A percentile compares a stretch with the other conserved stretches of the same genome.
These are phyloP conservation scores for Umimayanthus chanpuru DNA, from an alignment of 92 coral and sea anemone species.

Conservation along the genomic window DNA sequence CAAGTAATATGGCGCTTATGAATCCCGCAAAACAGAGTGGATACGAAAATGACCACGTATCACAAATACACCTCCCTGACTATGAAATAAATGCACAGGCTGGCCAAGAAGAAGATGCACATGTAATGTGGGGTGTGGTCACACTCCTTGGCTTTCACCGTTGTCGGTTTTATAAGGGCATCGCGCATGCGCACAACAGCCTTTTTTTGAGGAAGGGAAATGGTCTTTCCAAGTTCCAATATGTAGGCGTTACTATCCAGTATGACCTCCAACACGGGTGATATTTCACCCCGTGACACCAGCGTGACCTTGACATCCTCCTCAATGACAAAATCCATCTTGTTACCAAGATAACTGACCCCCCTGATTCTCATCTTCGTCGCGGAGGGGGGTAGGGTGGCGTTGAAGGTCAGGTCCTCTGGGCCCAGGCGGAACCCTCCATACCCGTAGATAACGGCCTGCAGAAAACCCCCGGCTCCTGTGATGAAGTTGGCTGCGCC, in stretches of 20 bases:
- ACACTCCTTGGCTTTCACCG: slow-evolving; percentile 8
- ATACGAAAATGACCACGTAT: neutral
- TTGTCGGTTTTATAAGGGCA: slow-evolving; percentile 17
- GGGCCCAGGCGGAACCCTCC: slow-evolving; percentile 74
- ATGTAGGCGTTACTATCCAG: slow-evolving; percentile 17
- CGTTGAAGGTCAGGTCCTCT: slow-evolving; percentile 60
- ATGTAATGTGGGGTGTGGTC: slow-evolving; percentile 30
- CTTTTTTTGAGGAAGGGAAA: slow-evolving; percentile 46
- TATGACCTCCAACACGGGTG: slow-evolving; percentile 63
- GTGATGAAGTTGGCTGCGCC: slow-evolving; percentile 86
- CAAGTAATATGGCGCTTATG: no score
- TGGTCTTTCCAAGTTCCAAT: slow-evolving; percentile 53
- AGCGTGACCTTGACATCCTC: slow-evolving; percentile 55
- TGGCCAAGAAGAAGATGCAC: slow-evolving; percentile 38
- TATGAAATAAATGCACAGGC: slow-evolving; percentile 32
- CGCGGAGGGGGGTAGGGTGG: slow-evolving; percentile 68
- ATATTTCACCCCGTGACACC: slow-evolving; percentile 56
- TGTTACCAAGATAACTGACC: slow-evolving; percentile 71
- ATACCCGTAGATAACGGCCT: slow-evolving; percentile 77
- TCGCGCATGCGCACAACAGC: slow-evolving; percentile 71
- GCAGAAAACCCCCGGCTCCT: slow-evolving; percentile 85
- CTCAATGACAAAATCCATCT: slow-evolving; percentile 50
- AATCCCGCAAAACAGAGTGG: no score
- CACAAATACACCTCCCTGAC: slow-evolving; percentile 12
- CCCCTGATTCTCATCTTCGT: slow-evolving; percentile 67